Percentiles rank a stretch among this genome's conserved stretches.
Evolutionary conservation across 2,888 invertebrate species (phyloP).

Genomic region (Mesorhabditis sp.): DNA sequence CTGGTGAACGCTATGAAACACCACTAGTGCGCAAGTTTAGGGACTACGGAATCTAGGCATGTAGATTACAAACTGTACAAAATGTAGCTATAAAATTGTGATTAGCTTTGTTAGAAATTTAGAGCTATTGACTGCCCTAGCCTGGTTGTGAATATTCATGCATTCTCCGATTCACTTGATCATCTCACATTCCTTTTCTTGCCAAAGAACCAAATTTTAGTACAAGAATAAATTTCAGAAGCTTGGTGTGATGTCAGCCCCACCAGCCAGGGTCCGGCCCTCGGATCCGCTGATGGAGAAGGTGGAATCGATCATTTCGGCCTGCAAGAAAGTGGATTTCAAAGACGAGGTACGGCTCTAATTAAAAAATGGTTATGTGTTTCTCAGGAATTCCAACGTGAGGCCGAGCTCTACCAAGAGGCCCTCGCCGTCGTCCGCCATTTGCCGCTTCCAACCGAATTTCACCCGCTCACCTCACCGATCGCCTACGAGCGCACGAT

Average conservation of each 20-base stretch:
- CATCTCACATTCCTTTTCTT: no score
- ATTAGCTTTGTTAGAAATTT: no score
- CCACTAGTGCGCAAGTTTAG: not conserved
- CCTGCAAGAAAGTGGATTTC: not conserved
- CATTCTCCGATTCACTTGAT: no score
- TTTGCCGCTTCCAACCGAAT: not conserved
- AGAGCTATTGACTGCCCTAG: no score
- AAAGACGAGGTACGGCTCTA: not conserved
- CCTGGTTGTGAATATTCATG: not conserved
- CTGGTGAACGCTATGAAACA: not conserved
- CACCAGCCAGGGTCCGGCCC: not conserved
- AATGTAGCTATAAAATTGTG: no score
- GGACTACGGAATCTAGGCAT: not conserved
- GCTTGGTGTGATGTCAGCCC: not conserved
- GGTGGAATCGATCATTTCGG: not conserved
- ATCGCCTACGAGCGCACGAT: not conserved
- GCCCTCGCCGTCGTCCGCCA: not conserved
- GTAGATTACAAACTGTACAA: not conserved
- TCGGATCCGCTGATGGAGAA: slow-evolving; percentile 2
- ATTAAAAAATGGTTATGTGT: not conserved
- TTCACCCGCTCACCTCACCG: slow-evolving; percentile 2
- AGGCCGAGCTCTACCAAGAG: not conserved
- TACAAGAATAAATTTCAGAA: no score
- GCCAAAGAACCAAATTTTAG: not conserved
- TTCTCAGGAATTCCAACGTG: slow-evolving; percentile 2